Evolutionary conservation across 2,888 invertebrate species (phyloP).

Genomic region (Gastrophysa polygoni): DNA sequence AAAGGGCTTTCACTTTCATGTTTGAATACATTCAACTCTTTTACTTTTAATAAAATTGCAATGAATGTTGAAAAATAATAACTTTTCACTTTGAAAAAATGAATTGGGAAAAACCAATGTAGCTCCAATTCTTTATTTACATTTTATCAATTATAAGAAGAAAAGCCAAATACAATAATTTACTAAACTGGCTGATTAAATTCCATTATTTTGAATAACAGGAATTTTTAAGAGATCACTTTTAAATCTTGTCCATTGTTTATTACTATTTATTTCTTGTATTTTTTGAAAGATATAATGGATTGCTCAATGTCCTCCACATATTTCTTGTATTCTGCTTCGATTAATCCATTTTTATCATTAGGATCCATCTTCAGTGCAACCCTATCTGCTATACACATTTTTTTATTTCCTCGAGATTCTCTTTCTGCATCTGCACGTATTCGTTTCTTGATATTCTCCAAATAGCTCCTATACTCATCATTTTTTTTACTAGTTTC

Average conservation of each 20-base stretch:
- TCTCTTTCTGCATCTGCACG: conserved; percentile 28
- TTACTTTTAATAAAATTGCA: too few relatives aligned
- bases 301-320: conserved; percentile 38
- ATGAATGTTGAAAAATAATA: too few relatives aligned
- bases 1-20: too few relatives aligned
- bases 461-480: conserved; percentile 33
- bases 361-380: conserved; percentile 18
- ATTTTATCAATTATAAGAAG: background rate
- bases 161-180: background rate
- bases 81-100: too few relatives aligned
- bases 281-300: conserved; percentile 25
- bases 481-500: conserved; percentile 31
- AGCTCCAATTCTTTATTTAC: background rate
- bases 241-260: background rate
- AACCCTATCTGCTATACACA: conserved; percentile 31
- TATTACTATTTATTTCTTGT: background rate
- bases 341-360: conserved; percentile 29
- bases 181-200: too few relatives aligned
- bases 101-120: too few relatives aligned
- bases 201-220: background rate
- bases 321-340: conserved; percentile 37
- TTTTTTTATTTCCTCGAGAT: conserved; percentile 33
- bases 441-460: conserved; percentile 40
- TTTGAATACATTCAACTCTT: too few relatives aligned
- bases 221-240: background rate